Evolutionary conservation across 2,797 vertebrate species (phyloP).

Genomic region (Epinephelus malabaricus): DNA sequence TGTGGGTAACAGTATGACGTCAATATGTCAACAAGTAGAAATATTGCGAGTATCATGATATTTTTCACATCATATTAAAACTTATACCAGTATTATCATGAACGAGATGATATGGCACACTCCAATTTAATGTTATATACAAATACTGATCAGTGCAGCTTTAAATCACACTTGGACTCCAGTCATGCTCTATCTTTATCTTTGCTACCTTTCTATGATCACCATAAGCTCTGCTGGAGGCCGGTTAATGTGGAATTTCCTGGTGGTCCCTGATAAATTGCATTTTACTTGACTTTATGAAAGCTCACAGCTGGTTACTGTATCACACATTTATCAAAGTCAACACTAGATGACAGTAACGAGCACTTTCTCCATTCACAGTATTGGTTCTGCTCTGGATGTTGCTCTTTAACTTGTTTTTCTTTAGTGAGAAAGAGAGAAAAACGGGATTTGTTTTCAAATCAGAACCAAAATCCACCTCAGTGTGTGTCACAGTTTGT

Average conservation of each 20-base stretch:
- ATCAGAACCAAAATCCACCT: background rate
- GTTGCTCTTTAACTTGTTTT: background rate
- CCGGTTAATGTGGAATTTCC: background rate
- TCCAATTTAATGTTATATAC: no score
- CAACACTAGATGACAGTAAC: conserved; percentile 38
- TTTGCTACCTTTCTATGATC: no score
- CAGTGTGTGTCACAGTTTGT: background rate
- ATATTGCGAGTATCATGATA: no score
- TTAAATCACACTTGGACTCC: background rate
- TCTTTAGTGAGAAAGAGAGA: background rate
- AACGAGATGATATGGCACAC: no score
- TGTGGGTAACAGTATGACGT: no score
- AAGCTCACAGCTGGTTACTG: background rate
- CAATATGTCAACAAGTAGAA: no score
- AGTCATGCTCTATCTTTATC: background rate
- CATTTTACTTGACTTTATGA: background rate
- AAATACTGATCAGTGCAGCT: background rate
- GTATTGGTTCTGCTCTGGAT: background rate
- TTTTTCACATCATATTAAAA: no score
- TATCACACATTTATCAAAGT: background rate
- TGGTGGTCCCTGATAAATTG: background rate
- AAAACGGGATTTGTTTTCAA: background rate
- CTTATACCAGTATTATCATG: no score
- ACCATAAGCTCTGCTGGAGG: background rate
- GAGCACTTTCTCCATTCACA: background rate